Conservation (phyloP, 2,113 vertebrate genomes). For the Electrona antarctica region DNA sequence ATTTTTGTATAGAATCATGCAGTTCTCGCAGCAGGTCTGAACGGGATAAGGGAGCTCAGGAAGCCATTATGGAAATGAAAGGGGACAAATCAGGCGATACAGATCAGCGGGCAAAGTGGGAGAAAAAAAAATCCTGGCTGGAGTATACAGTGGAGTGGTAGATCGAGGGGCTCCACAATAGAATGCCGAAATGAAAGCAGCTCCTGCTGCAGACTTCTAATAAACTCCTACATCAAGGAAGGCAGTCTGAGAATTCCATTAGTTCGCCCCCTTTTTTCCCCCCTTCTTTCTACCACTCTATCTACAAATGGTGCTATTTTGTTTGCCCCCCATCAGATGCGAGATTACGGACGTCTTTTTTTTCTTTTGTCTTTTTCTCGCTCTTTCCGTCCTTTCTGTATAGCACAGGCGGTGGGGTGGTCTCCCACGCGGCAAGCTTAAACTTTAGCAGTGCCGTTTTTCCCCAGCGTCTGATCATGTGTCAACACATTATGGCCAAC, state of each 20-base stretch:
- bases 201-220: constrained; percentile 50
- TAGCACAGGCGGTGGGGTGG: constrained; percentile 6
- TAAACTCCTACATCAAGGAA: constrained; percentile 43
- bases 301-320: constrained; percentile 56
- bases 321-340: constrained; percentile 57
- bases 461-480: constrained; percentile 58
- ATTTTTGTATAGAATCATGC: too few species aligned
- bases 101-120: constrained; percentile 69
- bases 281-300: constrained; percentile 1
- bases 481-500: constrained; percentile 60
- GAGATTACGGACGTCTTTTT: constrained; percentile 39
- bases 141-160: constrained; percentile 54
- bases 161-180: constrained; percentile 42
- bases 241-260: constrained; percentile 49
- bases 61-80: constrained; percentile 84
- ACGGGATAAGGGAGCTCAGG: constrained; percentile 59
- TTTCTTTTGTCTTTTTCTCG: constrained; percentile 26
- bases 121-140: constrained; percentile 63
- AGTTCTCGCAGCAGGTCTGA: too few species aligned
- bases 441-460: constrained; percentile 35
- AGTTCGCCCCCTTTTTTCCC: constrained; percentile 49
- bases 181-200: constrained; percentile 36
- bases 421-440: constrained; percentile 37
- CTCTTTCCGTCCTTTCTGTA: not conserved
- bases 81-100: constrained; percentile 74